Evolutionary conservation across 2,113 vertebrate genomes (phyloP).

Genomic region (Riparia riparia): DNA sequence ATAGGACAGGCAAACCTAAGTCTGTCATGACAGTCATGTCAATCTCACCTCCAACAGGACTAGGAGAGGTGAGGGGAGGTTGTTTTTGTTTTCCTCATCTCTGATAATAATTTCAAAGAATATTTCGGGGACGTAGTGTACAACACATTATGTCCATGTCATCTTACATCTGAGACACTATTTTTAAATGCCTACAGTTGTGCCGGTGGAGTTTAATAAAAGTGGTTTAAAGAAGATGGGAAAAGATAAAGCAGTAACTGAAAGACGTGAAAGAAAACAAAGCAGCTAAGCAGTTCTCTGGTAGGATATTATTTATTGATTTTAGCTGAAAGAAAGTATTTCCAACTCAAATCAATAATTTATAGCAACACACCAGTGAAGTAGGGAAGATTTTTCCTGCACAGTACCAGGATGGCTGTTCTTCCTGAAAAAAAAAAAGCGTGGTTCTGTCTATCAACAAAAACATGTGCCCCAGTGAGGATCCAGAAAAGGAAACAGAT

Average conservation of each 20-base stretch:
- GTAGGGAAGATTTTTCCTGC: constrained; percentile 30
- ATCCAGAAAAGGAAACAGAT: constrained; percentile 48
- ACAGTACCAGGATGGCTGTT: not conserved
- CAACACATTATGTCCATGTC: not conserved
- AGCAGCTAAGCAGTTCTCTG: constrained; percentile 60
- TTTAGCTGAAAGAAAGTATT: constrained; percentile 65
- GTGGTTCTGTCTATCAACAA: constrained; percentile 27
- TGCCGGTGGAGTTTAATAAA: not conserved
- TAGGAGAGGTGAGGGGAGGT: not conserved
- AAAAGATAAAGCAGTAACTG: not conserved
- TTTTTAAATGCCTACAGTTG: constrained; percentile 20
- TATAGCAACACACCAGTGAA: constrained; percentile 35
- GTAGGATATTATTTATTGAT: constrained; percentile 71
- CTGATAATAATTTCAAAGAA: not conserved
- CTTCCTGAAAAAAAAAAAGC: constrained; percentile 64
- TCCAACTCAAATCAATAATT: constrained; percentile 67
- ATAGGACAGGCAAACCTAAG: not conserved
- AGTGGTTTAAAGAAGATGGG: not conserved
- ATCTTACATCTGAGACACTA: not conserved
- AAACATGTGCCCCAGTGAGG: constrained; percentile 21
- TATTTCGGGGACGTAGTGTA: not conserved
- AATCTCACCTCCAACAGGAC: not conserved
- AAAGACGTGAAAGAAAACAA: constrained; percentile 50
- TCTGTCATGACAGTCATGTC: not conserved
- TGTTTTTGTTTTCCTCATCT: not conserved